A percentile compares a stretch with the other conserved stretches of the same genome.
phyloP scores from a whole-genome alignment of 2,797 vertebrate genomes.

The Euthynnus affinis region DNA sequence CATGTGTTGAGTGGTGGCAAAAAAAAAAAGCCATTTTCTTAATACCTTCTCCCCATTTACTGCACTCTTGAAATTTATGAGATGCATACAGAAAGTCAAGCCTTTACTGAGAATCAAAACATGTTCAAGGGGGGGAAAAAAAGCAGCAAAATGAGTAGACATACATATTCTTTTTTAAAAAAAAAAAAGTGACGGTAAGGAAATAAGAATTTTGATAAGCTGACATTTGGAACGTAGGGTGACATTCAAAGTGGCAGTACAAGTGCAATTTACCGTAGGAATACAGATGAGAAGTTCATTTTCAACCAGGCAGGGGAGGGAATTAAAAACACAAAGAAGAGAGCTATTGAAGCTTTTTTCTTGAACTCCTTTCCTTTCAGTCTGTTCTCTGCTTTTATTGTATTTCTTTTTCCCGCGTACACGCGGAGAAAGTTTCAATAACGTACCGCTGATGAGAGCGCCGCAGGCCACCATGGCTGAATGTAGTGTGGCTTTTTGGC shows the following conservation, averaged over 20 bases:
- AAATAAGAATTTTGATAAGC: constrained; percentile 77
- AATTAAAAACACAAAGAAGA: constrained; percentile 29
- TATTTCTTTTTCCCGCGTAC: constrained; percentile 1
- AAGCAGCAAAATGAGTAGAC: constrained; percentile 38
- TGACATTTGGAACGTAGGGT: constrained; percentile 76
- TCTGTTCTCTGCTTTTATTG: constrained; percentile 12
- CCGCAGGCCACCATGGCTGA: not conserved
- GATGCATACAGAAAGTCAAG: constrained; percentile 59
- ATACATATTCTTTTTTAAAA: constrained; percentile 38
- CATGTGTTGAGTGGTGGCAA: not conserved
- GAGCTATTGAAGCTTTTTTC: constrained; percentile 39
- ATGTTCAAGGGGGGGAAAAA: constrained; percentile 35
- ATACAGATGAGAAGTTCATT: constrained; percentile 71
- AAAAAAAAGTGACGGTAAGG: constrained; percentile 51
- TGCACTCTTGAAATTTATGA: constrained; percentile 56
- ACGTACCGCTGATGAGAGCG: not conserved
- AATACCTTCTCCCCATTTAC: constrained; percentile 41
- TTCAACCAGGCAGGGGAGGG: constrained; percentile 13
- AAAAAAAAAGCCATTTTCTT: constrained; percentile 30
- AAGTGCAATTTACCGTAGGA: constrained; percentile 65
- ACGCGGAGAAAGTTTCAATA: not conserved
- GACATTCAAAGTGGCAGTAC: constrained; percentile 73
- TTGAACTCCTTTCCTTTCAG: constrained; percentile 11
- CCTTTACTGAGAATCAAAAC: constrained; percentile 44
- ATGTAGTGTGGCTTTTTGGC: not conserved